Base-by-base conservation (phyloP, 35 echinoderm and acorn worm species). In the Stichopus chloronotus region DNA sequence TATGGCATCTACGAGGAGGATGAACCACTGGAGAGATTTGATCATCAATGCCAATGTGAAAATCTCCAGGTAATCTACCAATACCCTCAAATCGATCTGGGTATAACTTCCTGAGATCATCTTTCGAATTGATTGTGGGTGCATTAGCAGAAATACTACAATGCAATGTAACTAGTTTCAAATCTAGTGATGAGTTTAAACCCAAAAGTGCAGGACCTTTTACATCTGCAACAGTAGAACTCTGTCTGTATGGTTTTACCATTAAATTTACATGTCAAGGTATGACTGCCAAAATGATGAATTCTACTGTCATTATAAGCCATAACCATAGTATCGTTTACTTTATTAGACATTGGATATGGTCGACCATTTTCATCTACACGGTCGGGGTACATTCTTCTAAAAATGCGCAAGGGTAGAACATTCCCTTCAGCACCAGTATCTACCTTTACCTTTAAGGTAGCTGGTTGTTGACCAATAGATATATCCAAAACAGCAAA, bases 61-160 rank as follows among this genome's bases (percentile, higher is more conserved):
- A 87, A 52, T 91, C 24, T 3, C 79, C 90, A 72, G 63, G 25
- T 14, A 95, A 92, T 9, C 71, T 92, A 12, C 90, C 90, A 9
- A 92, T 95, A 59, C 90, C 94, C 30, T 91, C 63, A 92, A 95
- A 95, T 57, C 82, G 55, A 74, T 95, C 94, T 57, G 94, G 94
- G 81, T 92, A n/a, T n/a, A n/a, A n/a, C n/a, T n/a, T 4, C 30
- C 58, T 8, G 10, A 95, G 65, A 13, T 95, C 88, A 5, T 91
- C 69, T 24, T 91, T 72, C 16, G 53, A 10, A 2, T 4, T 30
- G 43, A 17, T 9, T 10, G 20, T 8, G 4, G 5, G 16, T 84
- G 56, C 11, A 10, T 8, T 23, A 8, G 9, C 72, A 20, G 21
- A 71, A 53, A 91, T 53, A 24, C 55, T 52, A 52, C 16, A 88